phyloP scores from a whole-genome alignment of 2,113 vertebrate species.

The Alces alces region DNA sequence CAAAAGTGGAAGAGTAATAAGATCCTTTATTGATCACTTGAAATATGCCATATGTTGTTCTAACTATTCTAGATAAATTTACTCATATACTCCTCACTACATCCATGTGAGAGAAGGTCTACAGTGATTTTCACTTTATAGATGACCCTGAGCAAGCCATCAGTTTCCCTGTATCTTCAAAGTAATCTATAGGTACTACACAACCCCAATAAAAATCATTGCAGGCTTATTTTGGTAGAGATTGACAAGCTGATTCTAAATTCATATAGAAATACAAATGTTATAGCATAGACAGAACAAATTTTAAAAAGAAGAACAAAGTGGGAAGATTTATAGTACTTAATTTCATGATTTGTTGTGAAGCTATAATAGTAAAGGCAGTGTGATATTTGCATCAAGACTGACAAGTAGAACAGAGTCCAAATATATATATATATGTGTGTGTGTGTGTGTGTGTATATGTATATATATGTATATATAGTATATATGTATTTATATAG shows the following conservation, averaged over 20 bases:
- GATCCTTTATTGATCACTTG: not conserved
- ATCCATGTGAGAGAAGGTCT: not conserved
- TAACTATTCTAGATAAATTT: not conserved
- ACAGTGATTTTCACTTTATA: not conserved
- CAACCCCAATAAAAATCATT: not conserved
- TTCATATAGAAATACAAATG: not conserved
- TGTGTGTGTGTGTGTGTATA: no score
- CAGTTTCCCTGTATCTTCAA: not conserved
- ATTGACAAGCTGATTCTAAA: not conserved
- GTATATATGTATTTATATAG: not conserved
- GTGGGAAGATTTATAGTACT: not conserved
- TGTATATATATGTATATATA: not conserved
- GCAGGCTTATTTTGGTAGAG: not conserved
- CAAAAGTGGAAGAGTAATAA: not conserved
- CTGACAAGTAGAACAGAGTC: not conserved
- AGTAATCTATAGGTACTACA: not conserved
- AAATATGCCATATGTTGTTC: not conserved
- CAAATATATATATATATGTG: not conserved
- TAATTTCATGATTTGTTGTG: not conserved
- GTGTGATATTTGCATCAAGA: not conserved
- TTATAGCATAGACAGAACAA: not conserved
- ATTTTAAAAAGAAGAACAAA: not conserved
- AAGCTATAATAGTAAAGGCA: not conserved
- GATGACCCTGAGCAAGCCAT: not conserved
- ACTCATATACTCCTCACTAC: not conserved